phyloP scores from a whole-genome alignment of 2,797 vertebrate genomes.

The Catharus ustulatus region DNA sequence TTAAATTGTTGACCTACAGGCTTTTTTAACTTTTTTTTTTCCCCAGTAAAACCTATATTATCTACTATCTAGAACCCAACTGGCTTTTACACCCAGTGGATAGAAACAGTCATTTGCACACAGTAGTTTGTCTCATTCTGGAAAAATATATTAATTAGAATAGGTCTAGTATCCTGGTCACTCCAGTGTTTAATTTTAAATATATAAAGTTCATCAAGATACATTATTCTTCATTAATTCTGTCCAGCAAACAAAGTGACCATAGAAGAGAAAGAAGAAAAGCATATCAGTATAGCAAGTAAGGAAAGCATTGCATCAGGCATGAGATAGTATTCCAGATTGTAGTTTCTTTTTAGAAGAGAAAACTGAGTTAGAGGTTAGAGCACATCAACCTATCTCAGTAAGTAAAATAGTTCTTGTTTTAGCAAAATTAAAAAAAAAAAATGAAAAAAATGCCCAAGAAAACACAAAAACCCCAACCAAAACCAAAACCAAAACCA shows the following conservation, averaged over 20 bases:
- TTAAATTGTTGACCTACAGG: background rate
- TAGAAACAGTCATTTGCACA: background rate
- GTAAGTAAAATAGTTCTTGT: background rate
- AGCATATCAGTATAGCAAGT: background rate
- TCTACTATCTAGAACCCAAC: background rate
- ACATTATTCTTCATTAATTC: background rate
- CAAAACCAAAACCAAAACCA: fast-evolving
- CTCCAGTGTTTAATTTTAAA: background rate
- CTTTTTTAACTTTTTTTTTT: too few species aligned
- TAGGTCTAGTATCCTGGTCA: background rate
- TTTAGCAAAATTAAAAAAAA: background rate
- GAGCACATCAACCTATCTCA: background rate
- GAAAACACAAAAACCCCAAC: background rate
- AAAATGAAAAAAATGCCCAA: background rate
- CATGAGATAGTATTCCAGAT: background rate
- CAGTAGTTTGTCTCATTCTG: background rate
- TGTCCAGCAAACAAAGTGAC: background rate
- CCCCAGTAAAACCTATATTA: background rate
- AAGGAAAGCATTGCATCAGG: background rate
- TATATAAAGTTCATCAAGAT: background rate
- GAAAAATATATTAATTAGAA: background rate
- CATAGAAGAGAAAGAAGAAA: background rate
- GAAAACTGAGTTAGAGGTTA: background rate
- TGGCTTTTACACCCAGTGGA: background rate
- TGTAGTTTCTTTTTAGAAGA: background rate